phyloP scores from a whole-genome alignment of 1,140 invertebrate genomes.

The Calliphora vicina region DNA sequence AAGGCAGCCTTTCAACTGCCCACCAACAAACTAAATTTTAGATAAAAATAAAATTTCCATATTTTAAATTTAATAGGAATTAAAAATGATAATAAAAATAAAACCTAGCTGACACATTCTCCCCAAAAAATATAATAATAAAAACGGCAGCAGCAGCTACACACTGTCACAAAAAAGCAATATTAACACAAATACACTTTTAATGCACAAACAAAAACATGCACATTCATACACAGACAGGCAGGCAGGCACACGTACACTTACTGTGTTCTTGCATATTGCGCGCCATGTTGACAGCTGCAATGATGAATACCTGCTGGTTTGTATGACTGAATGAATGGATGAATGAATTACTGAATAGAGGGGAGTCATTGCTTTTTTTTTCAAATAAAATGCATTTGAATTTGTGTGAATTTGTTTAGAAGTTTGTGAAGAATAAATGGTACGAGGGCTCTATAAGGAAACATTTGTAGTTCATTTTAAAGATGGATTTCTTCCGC shows the following conservation, averaged over 20 bases:
- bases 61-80: constrained; percentile 1
- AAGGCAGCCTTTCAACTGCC: not conserved
- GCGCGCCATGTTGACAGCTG: not conserved
- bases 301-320: constrained; percentile 3
- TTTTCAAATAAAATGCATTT: not conserved
- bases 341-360: not conserved
- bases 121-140: too few species aligned
- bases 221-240: not conserved
- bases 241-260: not conserved
- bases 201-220: not conserved
- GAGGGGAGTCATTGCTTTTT: not conserved
- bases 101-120: not conserved
- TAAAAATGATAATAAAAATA: not conserved
- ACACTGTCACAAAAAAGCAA: not conserved
- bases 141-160: too few species aligned
- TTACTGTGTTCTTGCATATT: not conserved
- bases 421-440: too few species aligned
- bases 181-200: not conserved
- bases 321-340: not conserved
- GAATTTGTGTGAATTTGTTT: not conserved
- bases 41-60: not conserved
- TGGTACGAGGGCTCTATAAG: too few species aligned
- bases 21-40: not conserved
- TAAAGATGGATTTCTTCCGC: too few species aligned
- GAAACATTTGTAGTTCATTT: too few species aligned